A percentile compares a stretch with the other conserved stretches of the same genome.
Evolutionary conservation across 2,888 invertebrate genomes (phyloP).

Genomic region (Philonicus albiceps): DNA sequence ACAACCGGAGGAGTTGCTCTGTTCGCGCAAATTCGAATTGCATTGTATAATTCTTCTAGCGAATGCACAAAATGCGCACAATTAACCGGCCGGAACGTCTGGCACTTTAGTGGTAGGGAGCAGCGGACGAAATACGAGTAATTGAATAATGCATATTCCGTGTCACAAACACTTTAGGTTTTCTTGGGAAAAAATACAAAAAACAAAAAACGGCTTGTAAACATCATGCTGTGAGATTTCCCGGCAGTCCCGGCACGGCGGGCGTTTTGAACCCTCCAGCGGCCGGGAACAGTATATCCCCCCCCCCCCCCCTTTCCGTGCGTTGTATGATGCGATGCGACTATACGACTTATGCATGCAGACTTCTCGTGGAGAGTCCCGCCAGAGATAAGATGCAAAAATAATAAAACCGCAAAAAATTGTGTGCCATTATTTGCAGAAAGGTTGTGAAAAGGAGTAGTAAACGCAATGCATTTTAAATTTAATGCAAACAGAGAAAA

Average conservation of each 20-base stretch:
- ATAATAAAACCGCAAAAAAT: conserved; percentile 33
- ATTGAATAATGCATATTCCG: conserved; percentile 44
- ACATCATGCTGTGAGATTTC: neutral
- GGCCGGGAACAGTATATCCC: neutral
- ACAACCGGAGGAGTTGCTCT: neutral
- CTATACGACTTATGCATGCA: conserved; percentile 24
- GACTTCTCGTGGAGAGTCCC: neutral
- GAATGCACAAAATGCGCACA: neutral
- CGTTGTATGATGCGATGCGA: neutral
- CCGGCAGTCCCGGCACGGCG: neutral
- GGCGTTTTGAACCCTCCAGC: neutral
- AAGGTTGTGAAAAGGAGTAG: conserved; percentile 36
- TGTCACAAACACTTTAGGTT: conserved; percentile 44
- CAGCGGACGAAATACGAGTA: neutral
- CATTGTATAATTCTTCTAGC: neutral
- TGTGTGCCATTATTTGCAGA: conserved; percentile 21
- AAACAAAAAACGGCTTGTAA: too few relatives aligned
- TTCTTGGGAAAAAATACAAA: neutral
- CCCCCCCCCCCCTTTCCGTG: too few relatives aligned
- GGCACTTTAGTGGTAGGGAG: neutral
- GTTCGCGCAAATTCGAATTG: neutral
- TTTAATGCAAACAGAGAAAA: conserved; percentile 42
- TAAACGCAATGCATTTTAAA: conserved; percentile 48
- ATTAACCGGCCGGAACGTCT: neutral
- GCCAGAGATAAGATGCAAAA: conserved; percentile 34